Percentiles rank a stretch among this genome's conserved stretches.
Evolutionary conservation across 2,797 vertebrate genomes (phyloP).

Genomic region (Melanotaenia trifasciata): DNA sequence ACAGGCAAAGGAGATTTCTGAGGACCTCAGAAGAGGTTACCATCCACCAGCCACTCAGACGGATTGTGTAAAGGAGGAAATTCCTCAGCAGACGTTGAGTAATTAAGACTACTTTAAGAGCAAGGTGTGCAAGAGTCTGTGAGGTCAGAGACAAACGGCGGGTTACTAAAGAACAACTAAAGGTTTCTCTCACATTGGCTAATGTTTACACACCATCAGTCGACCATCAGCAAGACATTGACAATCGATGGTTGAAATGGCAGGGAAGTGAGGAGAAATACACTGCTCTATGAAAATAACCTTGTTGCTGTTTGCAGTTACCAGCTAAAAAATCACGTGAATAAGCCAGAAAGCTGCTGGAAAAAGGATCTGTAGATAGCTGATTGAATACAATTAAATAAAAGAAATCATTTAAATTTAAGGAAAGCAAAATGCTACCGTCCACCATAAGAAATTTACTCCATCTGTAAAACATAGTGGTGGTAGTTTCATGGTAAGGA

Average conservation of each 20-base stretch:
- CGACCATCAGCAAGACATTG: neutral
- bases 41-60: neutral
- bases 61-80: neutral
- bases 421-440: neutral
- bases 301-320: too few relatives aligned
- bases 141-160: neutral
- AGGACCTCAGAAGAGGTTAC: neutral
- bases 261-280: neutral
- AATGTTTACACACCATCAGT: neutral
- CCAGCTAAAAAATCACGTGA: too few relatives aligned
- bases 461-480: neutral
- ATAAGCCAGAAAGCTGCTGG: neutral
- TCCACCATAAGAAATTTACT: neutral
- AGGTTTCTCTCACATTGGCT: neutral
- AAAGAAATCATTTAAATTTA: too few relatives aligned
- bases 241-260: neutral
- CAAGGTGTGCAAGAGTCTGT: constrained; percentile 1
- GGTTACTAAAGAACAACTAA: neutral
- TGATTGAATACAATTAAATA: too few relatives aligned
- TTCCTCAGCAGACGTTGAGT: neutral
- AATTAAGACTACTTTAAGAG: neutral
- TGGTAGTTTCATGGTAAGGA: neutral
- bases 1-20: neutral
- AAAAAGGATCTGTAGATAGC: neutral
- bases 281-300: too few relatives aligned